A percentile compares a stretch with the other conserved stretches of the same genome.
These are phyloP conservation scores for Daphoenositta chrysoptera DNA, from an alignment of 2,113 vertebrate genomes.

Conservation along the genomic window DNA sequence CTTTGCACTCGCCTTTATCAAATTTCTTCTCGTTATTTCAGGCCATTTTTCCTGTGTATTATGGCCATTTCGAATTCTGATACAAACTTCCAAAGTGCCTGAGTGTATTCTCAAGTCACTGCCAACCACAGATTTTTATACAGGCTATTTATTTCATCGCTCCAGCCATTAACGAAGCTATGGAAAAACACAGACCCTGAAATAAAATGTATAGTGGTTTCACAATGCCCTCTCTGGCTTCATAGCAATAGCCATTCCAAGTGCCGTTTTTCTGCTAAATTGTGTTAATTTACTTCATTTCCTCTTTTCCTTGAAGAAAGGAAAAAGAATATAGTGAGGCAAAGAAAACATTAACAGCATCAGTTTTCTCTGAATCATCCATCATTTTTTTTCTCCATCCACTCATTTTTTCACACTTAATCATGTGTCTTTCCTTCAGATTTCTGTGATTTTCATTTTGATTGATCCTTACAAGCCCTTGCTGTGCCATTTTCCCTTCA, in stretches of 20 bases:
- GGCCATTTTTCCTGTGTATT: background rate
- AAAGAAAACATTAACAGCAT: background rate
- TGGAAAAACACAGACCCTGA: background rate
- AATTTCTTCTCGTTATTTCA: background rate
- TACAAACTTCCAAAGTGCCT: background rate
- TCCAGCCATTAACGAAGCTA: background rate
- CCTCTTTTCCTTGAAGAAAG: background rate
- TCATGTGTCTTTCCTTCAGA: background rate
- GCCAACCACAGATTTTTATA: background rate
- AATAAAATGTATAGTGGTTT: background rate
- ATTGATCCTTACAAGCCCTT: background rate
- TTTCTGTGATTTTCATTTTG: background rate
- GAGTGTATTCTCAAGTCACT: background rate
- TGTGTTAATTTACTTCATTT: background rate
- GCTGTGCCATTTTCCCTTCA: background rate
- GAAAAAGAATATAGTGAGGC: background rate
- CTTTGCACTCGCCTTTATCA: background rate
- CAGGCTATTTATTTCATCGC: background rate
- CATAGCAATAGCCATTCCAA: background rate
- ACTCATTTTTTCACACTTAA: slow-evolving; percentile 38
- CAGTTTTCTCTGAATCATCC: slow-evolving; percentile 34
- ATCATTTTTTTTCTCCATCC: background rate
- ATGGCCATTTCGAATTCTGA: background rate
- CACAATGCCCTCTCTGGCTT: background rate
- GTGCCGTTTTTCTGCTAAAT: background rate